Evolutionary conservation across 2,888 invertebrate genomes (phyloP).

Genomic region (Yponomeuta evonymella): DNA sequence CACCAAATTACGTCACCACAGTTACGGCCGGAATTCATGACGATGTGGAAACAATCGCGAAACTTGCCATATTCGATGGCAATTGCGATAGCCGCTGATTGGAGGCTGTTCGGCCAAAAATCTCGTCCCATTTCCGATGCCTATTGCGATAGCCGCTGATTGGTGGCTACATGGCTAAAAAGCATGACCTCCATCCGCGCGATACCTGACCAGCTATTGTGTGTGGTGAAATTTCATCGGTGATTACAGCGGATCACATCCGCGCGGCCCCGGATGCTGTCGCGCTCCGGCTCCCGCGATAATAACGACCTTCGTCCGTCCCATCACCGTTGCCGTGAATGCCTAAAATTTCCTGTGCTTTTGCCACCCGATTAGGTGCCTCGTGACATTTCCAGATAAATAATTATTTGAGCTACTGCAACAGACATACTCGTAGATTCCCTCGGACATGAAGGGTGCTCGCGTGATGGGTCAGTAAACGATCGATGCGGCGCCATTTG

Average conservation of each 20-base stretch:
- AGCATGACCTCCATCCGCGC: slow-evolving; percentile 56
- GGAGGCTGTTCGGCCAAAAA: slow-evolving; percentile 48
- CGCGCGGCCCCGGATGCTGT: slow-evolving; percentile 65
- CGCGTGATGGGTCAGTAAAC: slow-evolving; percentile 51
- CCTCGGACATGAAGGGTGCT: slow-evolving; percentile 37
- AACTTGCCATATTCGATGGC: slow-evolving; percentile 45
- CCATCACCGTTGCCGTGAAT: slow-evolving; percentile 9
- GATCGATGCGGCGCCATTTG: slow-evolving; percentile 68
- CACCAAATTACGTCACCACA: background rate
- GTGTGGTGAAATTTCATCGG: slow-evolving; percentile 69
- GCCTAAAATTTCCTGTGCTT: background rate
- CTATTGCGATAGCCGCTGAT: slow-evolving; percentile 55
- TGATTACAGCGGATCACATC: slow-evolving; percentile 68
- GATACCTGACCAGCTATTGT: slow-evolving; percentile 48
- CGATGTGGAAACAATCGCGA: slow-evolving; percentile 1
- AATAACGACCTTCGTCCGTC: slow-evolving; percentile 39
- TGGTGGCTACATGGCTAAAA: slow-evolving; percentile 52
- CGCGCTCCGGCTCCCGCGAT: slow-evolving; percentile 57
- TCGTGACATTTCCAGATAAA: background rate
- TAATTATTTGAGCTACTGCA: slow-evolving; percentile 1
- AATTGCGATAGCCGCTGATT: slow-evolving; percentile 56
- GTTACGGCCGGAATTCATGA: background rate
- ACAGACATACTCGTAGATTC: slow-evolving; percentile 1
- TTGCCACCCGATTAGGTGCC: background rate
- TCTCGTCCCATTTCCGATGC: slow-evolving; percentile 41